These are phyloP conservation scores for Euleptes europaea DNA, from an alignment of 2,113 vertebrate species.

Conservation along the genomic window DNA sequence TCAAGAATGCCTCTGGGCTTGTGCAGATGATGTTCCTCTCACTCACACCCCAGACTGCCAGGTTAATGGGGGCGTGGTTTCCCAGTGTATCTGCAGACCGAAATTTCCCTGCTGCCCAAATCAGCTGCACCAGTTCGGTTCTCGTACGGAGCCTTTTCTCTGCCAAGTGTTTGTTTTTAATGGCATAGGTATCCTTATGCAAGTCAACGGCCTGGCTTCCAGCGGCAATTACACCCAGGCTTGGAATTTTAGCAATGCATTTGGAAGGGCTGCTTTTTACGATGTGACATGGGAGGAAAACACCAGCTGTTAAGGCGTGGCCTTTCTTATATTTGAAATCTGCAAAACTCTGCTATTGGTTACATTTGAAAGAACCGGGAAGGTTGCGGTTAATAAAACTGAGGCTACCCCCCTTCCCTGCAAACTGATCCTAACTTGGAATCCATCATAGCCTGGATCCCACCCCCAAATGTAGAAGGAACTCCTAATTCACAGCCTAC, in stretches of 20 bases:
- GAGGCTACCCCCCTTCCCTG: neutral
- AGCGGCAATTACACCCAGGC: neutral
- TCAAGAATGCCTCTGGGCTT: neutral
- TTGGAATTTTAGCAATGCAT: neutral
- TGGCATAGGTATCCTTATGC: neutral
- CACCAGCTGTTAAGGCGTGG: neutral
- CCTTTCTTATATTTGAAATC: neutral
- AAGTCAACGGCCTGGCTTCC: neutral
- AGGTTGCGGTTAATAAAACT: neutral
- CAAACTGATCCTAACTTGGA: neutral
- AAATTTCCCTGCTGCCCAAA: neutral
- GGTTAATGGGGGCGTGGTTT: neutral
- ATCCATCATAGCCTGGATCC: neutral
- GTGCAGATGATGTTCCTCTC: neutral
- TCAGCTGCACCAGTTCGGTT: neutral
- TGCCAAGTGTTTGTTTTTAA: neutral
- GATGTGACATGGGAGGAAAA: neutral
- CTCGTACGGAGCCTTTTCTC: too few species aligned
- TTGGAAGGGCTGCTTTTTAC: neutral
- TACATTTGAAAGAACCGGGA: neutral
- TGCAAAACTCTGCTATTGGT: neutral
- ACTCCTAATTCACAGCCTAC: neutral
- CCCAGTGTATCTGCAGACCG: neutral
- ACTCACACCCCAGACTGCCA: neutral
- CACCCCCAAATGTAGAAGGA: neutral